phyloP scores from a whole-genome alignment of 1,140 invertebrate genomes.

The Helicoverpa armigera region DNA sequence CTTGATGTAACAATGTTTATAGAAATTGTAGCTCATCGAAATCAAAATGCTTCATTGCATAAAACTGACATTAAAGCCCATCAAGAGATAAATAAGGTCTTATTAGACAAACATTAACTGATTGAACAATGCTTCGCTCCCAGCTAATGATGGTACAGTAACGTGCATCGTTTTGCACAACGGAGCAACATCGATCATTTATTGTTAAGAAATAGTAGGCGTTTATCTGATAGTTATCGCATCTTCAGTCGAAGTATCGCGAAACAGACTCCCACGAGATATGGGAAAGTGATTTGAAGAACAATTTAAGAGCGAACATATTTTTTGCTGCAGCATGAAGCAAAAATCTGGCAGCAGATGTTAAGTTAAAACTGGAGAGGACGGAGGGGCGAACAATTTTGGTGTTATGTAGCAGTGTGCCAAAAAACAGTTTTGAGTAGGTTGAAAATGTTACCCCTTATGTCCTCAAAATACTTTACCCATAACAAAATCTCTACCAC shows the following conservation, averaged over 20 bases:
- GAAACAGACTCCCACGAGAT: slow-evolving; percentile 21
- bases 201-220: slow-evolving; percentile 59
- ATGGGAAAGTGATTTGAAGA: slow-evolving; percentile 14
- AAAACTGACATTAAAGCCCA: slow-evolving; percentile 3
- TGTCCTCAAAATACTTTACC: slow-evolving; percentile 10
- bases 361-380: too few species aligned
- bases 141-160: slow-evolving; percentile 22
- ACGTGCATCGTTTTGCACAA: slow-evolving; percentile 53
- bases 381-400: too few species aligned
- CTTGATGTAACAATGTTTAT: neutral
- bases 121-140: neutral
- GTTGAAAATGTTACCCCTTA: neutral
- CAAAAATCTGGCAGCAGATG: too few species aligned
- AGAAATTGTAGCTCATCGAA: neutral
- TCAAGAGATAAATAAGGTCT: neutral
- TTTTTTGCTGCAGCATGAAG: neutral
- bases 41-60: neutral
- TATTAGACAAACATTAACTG: slow-evolving; percentile 5
- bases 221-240: slow-evolving; percentile 54
- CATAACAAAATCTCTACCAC: neutral
- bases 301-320: neutral
- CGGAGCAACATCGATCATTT: slow-evolving; percentile 40
- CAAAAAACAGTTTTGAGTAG: neutral
- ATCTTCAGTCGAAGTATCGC: slow-evolving; percentile 19
- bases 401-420: too few species aligned